Conservation (phyloP, 2,888 invertebrate genomes). For the Cheilosia pagana region DNA sequence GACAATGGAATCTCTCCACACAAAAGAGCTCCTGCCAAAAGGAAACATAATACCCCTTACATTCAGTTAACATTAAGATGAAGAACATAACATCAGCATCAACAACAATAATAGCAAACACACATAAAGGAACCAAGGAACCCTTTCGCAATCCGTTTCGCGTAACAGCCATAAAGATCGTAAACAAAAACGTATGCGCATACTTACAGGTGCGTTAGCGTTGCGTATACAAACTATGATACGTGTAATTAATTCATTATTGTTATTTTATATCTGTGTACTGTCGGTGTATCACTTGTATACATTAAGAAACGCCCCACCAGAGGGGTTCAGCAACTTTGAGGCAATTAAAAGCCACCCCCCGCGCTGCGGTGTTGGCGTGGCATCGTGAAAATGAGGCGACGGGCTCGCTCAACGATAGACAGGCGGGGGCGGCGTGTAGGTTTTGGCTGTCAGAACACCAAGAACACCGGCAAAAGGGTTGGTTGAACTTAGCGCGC, state of each 20-base stretch:
- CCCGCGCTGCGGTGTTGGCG: slow-evolving; percentile 16
- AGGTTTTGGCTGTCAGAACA: not conserved
- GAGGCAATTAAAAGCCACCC: slow-evolving; percentile 62
- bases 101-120: slow-evolving; percentile 41
- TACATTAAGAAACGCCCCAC: not conserved
- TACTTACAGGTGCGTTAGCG: slow-evolving; percentile 22
- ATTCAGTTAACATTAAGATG: slow-evolving; percentile 49
- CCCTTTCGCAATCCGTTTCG: slow-evolving; percentile 12
- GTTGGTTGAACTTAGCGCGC: slow-evolving; percentile 53
- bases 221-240: slow-evolving; percentile 28
- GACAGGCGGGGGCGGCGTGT: slow-evolving; percentile 1
- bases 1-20: not conserved
- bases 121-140: slow-evolving; percentile 16
- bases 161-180: slow-evolving; percentile 7
- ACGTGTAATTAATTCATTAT: slow-evolving; percentile 72
- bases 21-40: not conserved
- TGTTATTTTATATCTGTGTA: slow-evolving; percentile 53
- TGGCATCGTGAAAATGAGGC: slow-evolving; percentile 19
- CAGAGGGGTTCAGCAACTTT: slow-evolving; percentile 56
- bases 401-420: slow-evolving; percentile 22
- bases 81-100: slow-evolving; percentile 46
- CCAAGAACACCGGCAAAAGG: slow-evolving; percentile 20
- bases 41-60: not conserved
- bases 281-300: slow-evolving; percentile 3
- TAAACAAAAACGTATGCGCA: slow-evolving; percentile 33